Base-by-base conservation (phyloP, 2,113 vertebrate species). In the Piprites chloris region DNA sequence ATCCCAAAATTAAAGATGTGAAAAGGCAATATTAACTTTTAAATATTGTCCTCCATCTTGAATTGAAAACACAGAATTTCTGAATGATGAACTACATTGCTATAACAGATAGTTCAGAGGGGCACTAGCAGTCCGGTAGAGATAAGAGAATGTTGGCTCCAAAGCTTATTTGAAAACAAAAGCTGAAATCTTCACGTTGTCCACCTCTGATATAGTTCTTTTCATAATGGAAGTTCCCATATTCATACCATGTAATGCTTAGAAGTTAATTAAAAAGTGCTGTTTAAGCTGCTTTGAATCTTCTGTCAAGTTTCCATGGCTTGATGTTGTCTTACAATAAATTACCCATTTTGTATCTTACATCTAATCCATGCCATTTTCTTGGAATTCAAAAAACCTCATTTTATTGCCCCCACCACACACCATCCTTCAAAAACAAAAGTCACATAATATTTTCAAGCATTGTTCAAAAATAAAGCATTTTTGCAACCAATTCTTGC, bases 241-340 rank as follows among this genome's bases (percentile, higher is more conserved):
- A 96, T 97, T 97, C 97, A 97, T 98, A 97, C 97, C 98, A 96
- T 92, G 97, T 95, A 97, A 98, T 97, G 98, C 97, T 97, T 98
- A 97, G 97, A 97, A 98, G 98, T 98, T 97, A 98, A 98, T 95
- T 96, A 97, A 98, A 98, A 98, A 98, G 98, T 98, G 98, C 98
- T 98, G 97, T 96, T 97, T 98, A 97, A 98, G 98, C 98, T 97
- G 98, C 98, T 98, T 98, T 98, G 98, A 98, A 97, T 98, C 98
- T 99, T 99, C 99, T 98, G 98, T 98, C 98, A 98, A 98, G 98
- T 99, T 99, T 98, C 98, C 99, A 98, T 99, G 99, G 99, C 99
- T 98, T 99, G 99, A 99, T 99, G 99, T 98, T 99, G 98, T 99
- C 98, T 98, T 97, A 98, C 98, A 98, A 99, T 98, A 98, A 97